Evolutionary conservation across 2,888 invertebrate species (phyloP).

Genomic region (Morpho achilles): DNA sequence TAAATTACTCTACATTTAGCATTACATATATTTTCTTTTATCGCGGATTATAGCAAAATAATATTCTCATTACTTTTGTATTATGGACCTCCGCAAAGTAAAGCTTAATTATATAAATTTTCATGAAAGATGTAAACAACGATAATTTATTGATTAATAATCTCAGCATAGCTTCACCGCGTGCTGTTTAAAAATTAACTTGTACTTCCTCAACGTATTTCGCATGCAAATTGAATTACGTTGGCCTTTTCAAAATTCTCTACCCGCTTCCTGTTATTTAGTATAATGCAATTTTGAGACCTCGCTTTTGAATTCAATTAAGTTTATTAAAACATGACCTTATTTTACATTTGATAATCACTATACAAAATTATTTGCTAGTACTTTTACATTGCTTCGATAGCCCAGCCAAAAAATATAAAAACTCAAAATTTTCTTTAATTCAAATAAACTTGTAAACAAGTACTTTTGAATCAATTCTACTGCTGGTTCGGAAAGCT

Average conservation of each 20-base stretch:
- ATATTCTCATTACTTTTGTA: too few relatives aligned
- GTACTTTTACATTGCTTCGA: not conserved
- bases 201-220: slow-evolving; percentile 5
- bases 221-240: slow-evolving; percentile 17
- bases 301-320: not conserved
- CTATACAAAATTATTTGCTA: not conserved
- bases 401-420: not conserved
- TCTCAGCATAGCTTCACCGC: slow-evolving; percentile 9
- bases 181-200: slow-evolving; percentile 17
- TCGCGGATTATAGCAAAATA: too few relatives aligned
- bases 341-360: not conserved
- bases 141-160: slow-evolving; percentile 22
- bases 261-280: not conserved
- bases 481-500: too few relatives aligned
- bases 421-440: not conserved
- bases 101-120: too few relatives aligned
- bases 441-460: not conserved
- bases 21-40: too few relatives aligned
- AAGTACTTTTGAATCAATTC: too few relatives aligned
- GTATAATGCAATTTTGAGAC: not conserved
- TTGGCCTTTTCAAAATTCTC: slow-evolving; percentile 4
- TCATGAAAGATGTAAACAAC: not conserved
- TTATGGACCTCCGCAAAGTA: too few relatives aligned
- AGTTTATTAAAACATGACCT: not conserved
- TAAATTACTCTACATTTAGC: too few relatives aligned